Percentiles rank a stretch among this genome's conserved stretches.
Conservation (phyloP, 2,888 invertebrate species). For the Athalia cordata region DNA sequence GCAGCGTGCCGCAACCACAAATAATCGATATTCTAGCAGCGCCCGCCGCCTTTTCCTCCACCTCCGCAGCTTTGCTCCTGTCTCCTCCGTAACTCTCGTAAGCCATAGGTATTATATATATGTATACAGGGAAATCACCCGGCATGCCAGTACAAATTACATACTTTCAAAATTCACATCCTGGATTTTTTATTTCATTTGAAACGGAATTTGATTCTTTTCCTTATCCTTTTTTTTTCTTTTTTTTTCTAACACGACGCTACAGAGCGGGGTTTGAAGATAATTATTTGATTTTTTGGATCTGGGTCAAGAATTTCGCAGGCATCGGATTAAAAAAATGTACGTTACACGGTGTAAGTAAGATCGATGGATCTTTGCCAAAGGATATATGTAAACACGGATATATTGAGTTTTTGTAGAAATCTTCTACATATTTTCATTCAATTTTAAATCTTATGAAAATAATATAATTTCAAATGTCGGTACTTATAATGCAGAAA, state of each 20-base stretch:
- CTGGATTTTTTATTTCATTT: neutral
- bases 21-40: constrained; percentile 67
- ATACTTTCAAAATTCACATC: neutral
- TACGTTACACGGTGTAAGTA: too few species aligned
- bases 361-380: too few species aligned
- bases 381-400: too few species aligned
- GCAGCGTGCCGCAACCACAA: constrained; percentile 61
- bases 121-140: constrained; percentile 38
- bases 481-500: too few species aligned
- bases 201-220: neutral
- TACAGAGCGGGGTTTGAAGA: neutral
- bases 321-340: neutral
- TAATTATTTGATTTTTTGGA: neutral
- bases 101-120: constrained; percentile 10
- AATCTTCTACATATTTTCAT: too few species aligned
- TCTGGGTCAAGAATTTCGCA: neutral
- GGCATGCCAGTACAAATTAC: neutral
- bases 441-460: too few species aligned
- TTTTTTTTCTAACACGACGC: neutral
- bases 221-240: neutral
- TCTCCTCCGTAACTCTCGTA: constrained; percentile 31
- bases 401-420: too few species aligned
- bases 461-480: too few species aligned
- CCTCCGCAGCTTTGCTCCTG: constrained; percentile 7
- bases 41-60: constrained; percentile 50